Percentiles rank a stretch among this genome's conserved stretches.
Conservation (phyloP, 2,888 invertebrate genomes). For the Limnephilus auricula region DNA sequence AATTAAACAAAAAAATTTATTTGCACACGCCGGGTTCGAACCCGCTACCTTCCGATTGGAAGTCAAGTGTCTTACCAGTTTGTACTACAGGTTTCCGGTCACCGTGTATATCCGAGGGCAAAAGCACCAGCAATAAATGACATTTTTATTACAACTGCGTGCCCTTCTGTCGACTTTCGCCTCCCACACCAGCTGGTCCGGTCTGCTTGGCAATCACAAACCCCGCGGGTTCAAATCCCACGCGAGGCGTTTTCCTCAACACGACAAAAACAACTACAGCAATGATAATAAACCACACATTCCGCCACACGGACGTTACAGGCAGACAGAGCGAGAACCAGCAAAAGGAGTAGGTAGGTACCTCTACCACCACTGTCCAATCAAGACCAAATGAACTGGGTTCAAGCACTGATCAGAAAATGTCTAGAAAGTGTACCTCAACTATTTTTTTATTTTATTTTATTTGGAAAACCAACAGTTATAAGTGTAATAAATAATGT, state of each 20-base stretch:
- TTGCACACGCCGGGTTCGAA: too few relatives aligned
- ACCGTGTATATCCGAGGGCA: neutral
- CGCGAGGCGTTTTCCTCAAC: neutral
- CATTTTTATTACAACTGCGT: neutral
- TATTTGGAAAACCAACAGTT: too few relatives aligned
- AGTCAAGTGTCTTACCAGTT: too few relatives aligned
- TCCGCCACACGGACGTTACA: neutral
- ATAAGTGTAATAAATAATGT: too few relatives aligned
- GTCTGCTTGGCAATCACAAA: neutral
- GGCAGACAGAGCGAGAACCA: neutral
- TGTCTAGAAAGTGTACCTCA: neutral
- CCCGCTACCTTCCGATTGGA: too few relatives aligned
- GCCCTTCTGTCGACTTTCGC: neutral
- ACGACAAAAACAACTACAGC: neutral
- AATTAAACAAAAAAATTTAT: too few relatives aligned
- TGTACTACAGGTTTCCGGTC: too few relatives aligned
- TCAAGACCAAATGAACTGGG: neutral
- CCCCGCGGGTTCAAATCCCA: conserved; percentile 13
- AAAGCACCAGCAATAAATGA: neutral
- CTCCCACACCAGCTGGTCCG: neutral
- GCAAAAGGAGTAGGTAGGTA: neutral
- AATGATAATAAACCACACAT: neutral
- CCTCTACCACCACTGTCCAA: neutral
- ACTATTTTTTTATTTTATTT: too few relatives aligned
- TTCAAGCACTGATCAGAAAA: neutral